These are phyloP conservation scores for Dipodomys spectabilis DNA, from an alignment of 2,113 vertebrate species.

Conservation along the genomic window DNA sequence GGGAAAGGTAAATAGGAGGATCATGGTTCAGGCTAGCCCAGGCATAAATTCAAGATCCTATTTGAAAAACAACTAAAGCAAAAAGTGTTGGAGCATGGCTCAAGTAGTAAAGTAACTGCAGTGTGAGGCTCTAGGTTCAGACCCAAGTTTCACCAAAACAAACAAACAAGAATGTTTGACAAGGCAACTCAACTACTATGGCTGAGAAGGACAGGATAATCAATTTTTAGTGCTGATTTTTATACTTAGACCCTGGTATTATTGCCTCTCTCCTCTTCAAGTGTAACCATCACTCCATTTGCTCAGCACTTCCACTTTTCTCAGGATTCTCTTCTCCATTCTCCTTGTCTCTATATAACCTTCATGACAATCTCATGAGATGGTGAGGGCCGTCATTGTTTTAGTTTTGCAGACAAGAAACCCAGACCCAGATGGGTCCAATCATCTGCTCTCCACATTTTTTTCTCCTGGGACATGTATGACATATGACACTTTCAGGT, in stretches of 20 bases:
- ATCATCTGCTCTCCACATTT: constrained; percentile 2
- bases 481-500: constrained; percentile 10
- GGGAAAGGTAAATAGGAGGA: not conserved
- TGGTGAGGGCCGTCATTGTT: not conserved
- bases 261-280: not conserved
- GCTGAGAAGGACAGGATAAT: too few species aligned
- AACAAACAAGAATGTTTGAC: not conserved
- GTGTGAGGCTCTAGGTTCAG: too few species aligned
- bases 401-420: constrained; percentile 42
- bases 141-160: not conserved
- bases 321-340: not conserved
- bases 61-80: too few species aligned
- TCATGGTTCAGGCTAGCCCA: too few species aligned
- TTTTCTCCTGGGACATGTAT: constrained; percentile 2
- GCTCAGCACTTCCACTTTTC: not conserved
- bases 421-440: constrained; percentile 35
- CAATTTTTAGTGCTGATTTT: not conserved
- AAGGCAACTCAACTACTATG: not conserved
- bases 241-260: not conserved
- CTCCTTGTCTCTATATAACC: not conserved
- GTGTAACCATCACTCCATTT: not conserved
- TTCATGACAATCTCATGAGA: not conserved
- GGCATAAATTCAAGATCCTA: too few species aligned
- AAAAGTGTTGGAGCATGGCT: too few species aligned
- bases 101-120: too few species aligned